Evolutionary conservation across 1,140 invertebrate species (phyloP).

Genomic region (Drosophila santomea): DNA sequence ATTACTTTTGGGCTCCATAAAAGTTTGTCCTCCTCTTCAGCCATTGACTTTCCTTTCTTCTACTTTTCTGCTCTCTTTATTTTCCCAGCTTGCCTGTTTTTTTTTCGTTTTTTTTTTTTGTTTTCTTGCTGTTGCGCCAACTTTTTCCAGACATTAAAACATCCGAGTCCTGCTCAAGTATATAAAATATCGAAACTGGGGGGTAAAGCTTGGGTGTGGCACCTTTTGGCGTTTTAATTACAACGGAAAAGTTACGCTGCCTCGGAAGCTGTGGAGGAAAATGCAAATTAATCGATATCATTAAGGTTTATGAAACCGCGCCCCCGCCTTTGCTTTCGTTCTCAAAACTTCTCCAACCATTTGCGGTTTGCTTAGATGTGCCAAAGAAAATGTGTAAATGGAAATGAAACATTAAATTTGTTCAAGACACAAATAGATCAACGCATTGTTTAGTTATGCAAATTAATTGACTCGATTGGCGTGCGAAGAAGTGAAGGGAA

Average conservation of each 20-base stretch:
- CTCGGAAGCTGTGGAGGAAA: constrained; percentile 39
- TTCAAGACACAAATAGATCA: constrained; percentile 43
- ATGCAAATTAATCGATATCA: constrained; percentile 83
- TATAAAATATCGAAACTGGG: constrained; percentile 45
- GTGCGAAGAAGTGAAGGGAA: constrained; percentile 66
- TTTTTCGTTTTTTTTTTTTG: constrained; percentile 8
- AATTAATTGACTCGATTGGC: constrained; percentile 67
- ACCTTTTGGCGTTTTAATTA: constrained; percentile 82
- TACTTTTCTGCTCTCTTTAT: constrained; percentile 57
- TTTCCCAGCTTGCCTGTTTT: constrained; percentile 36
- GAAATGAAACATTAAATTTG: constrained; percentile 39
- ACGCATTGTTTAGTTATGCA: constrained; percentile 71
- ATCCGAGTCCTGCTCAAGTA: constrained; percentile 36
- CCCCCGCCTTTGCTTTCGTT: background rate
- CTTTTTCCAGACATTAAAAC: constrained; percentile 76
- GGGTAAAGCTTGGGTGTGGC: constrained; percentile 60
- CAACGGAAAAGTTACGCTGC: constrained; percentile 65
- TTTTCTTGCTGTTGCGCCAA: constrained; percentile 38
- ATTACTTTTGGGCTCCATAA: constrained; percentile 79
- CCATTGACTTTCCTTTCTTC: constrained; percentile 70
- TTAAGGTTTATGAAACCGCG: constrained; percentile 63
- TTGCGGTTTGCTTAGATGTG: constrained; percentile 59
- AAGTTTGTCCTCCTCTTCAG: constrained; percentile 78
- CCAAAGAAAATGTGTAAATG: constrained; percentile 15
- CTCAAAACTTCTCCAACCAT: background rate